Percentiles rank a stretch among this genome's conserved stretches.
phyloP scores from a whole-genome alignment of 1,140 invertebrate genomes.

The Fopius arisanus region DNA sequence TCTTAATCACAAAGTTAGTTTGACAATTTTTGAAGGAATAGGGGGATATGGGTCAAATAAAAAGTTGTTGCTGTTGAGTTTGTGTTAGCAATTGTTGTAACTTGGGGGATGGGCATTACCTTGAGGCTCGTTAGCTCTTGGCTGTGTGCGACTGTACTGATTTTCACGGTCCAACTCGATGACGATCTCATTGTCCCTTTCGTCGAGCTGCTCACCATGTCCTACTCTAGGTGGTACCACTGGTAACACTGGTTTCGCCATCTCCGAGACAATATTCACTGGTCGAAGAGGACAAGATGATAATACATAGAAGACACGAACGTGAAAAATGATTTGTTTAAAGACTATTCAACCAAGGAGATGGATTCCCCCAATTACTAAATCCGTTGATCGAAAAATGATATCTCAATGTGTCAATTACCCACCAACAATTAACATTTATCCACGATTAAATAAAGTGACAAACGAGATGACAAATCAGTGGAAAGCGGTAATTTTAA shows the following conservation, averaged over 20 bases:
- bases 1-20: neutral
- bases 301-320: conserved; percentile 33
- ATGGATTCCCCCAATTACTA: neutral
- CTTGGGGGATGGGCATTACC: conserved; percentile 49
- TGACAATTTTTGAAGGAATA: neutral
- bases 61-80: neutral
- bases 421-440: no score
- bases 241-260: conserved; percentile 60
- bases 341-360: neutral
- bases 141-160: conserved; percentile 64
- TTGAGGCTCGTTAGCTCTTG: conserved; percentile 64
- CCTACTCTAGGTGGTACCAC: conserved; percentile 56
- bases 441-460: no score
- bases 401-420: no score
- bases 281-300: conserved; percentile 34
- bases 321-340: conserved; percentile 3
- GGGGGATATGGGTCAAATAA: neutral
- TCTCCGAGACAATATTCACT: conserved; percentile 61
- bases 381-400: no score
- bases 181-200: conserved; percentile 64
- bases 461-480: no score
- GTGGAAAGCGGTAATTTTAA: no score
- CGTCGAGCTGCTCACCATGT: conserved; percentile 58
- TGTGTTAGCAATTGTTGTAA: neutral
- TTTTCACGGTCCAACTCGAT: conserved; percentile 65